Base-by-base conservation (phyloP, 2,113 vertebrate genomes). In the Conger conger region DNA sequence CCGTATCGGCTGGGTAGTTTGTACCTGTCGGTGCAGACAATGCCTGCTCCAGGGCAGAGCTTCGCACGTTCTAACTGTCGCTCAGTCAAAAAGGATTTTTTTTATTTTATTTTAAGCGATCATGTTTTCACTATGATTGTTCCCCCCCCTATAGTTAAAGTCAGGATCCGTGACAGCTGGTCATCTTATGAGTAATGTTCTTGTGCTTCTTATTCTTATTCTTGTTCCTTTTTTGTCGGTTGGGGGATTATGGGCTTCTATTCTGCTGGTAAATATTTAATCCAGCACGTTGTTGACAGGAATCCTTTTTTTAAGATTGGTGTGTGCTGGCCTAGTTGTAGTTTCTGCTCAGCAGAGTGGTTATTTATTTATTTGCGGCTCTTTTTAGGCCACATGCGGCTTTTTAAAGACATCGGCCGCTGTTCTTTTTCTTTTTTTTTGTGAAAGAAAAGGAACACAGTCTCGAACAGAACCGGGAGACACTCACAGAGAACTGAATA, bases 241-340 rank as follows among this genome's bases (percentile, higher is more conserved):
- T 37, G 23, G 38, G 42, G 53, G 18, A 4, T 0, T 37, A 37
- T 82, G 33, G 4, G 50, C 13, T 82, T 82, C 37, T 63, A 63
- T 60, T 36, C 33, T 37, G 45, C 27, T 54, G 53, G 53, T 82
- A n/a, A 60, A 82, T 82, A 82, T 60, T 82, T 82, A 82, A 82
- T 82, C 38, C 27, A 80, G 40, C 3, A 53, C 27, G 7, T 13
- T 50, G 42, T 42, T 40, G 42, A 16, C 15, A 38, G n/a, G 27
- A 33, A 30, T 4, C 3, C 15, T 2, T 73, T 13, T 73, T 73
- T n/a, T 2, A 30, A 73, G 5, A 27, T 30, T n/a, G 27, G n/a
- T n/a, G 68, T 33, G 6, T 73, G 35, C 11, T 76, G n/a, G 73
- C 20, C 57, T 63, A 8, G 57, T 63, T 63, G 35, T 78, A 30